Evolutionary conservation across 1,140 invertebrate species (phyloP).

Genomic region (Trissolcus basalis): DNA sequence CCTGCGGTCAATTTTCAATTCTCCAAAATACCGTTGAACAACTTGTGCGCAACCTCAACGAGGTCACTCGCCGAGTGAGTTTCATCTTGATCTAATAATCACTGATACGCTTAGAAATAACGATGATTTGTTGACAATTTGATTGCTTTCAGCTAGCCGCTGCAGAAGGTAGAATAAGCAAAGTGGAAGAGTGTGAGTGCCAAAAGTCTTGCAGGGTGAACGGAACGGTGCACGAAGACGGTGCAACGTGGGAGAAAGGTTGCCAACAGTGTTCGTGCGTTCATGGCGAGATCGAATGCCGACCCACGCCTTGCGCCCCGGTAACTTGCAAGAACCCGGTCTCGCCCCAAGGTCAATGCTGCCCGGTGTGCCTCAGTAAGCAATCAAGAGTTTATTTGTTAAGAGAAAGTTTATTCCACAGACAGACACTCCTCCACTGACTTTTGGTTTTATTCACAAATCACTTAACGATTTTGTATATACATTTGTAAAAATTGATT

Average conservation of each 20-base stretch:
- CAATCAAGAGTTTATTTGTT: too few relatives aligned
- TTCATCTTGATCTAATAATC: not conserved
- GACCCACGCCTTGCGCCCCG: slow-evolving; percentile 84
- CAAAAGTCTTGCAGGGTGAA: slow-evolving; percentile 90
- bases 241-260: slow-evolving; percentile 86
- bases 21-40: slow-evolving; percentile 84
- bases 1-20: slow-evolving; percentile 90
- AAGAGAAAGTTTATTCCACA: too few relatives aligned
- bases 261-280: slow-evolving; percentile 90
- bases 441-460: too few relatives aligned
- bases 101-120: too few relatives aligned
- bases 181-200: slow-evolving; percentile 92
- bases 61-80: slow-evolving; percentile 81
- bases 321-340: slow-evolving; percentile 87
- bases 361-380: slow-evolving; percentile 90
- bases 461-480: too few relatives aligned
- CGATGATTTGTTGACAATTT: slow-evolving; percentile 9
- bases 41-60: slow-evolving; percentile 78
- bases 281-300: slow-evolving; percentile 88
- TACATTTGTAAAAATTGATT: too few relatives aligned
- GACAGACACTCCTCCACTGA: slow-evolving; percentile 2
- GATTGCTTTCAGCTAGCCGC: slow-evolving; percentile 83
- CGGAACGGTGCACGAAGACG: slow-evolving; percentile 86
- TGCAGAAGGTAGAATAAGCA: slow-evolving; percentile 84
- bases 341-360: slow-evolving; percentile 86